These are phyloP conservation scores for Polydrusus tereticollis DNA, from an alignment of 2,888 invertebrate genomes.

Conservation along the genomic window DNA sequence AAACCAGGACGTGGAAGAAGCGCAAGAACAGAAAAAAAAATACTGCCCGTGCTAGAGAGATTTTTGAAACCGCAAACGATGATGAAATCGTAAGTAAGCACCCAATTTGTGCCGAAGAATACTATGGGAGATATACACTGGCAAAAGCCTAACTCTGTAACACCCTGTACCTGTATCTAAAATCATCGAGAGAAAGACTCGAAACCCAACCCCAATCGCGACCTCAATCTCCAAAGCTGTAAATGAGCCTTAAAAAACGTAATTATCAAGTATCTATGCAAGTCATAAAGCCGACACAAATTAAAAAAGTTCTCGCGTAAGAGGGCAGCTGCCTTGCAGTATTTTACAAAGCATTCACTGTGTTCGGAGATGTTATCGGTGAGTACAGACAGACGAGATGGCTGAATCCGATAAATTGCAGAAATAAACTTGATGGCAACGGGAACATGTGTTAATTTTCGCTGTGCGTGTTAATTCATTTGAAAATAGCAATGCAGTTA, in stretches of 20 bases:
- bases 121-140: too few species aligned
- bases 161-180: too few species aligned
- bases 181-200: too few species aligned
- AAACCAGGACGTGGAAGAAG: too few species aligned
- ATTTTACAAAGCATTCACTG: slow-evolving; percentile 35
- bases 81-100: too few species aligned
- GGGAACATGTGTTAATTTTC: slow-evolving; percentile 33
- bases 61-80: too few species aligned
- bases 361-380: slow-evolving; percentile 29
- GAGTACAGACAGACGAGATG: slow-evolving; percentile 35
- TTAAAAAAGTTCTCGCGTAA: slow-evolving; percentile 43
- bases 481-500: too few species aligned
- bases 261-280: slow-evolving; percentile 8
- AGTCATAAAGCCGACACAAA: slow-evolving; percentile 22
- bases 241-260: background rate
- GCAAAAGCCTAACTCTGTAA: too few species aligned
- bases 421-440: slow-evolving; percentile 19
- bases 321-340: slow-evolving; percentile 26
- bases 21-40: too few species aligned
- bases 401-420: slow-evolving; percentile 30
- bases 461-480: background rate
- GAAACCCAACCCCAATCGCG: background rate
- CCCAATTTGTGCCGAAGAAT: too few species aligned
- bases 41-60: too few species aligned
- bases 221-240: background rate